Evolutionary conservation across 1,140 invertebrate species (phyloP).

Genomic region (Trichonephila clavipes): DNA sequence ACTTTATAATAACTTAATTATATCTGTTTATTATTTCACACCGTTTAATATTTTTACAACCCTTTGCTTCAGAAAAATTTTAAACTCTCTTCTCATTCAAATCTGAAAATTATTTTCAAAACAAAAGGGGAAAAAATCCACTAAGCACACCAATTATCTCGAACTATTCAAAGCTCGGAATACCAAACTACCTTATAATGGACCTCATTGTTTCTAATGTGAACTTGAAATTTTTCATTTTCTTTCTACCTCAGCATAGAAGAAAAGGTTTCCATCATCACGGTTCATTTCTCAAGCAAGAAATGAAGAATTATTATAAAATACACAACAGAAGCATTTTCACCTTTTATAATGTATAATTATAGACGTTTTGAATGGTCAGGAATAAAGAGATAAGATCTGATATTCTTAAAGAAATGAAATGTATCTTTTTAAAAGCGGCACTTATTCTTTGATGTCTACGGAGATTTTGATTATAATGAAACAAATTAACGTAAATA

Average conservation of each 20-base stretch:
- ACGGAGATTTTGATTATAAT: neutral
- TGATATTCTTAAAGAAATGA: neutral
- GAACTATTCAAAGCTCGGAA: neutral
- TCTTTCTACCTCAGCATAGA: neutral
- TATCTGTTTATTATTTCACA: too few species aligned
- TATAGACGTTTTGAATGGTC: neutral
- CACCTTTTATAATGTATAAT: neutral
- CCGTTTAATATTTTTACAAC: too few species aligned
- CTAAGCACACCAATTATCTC: neutral
- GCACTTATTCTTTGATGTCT: neutral
- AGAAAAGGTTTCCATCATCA: neutral
- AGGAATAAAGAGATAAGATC: neutral
- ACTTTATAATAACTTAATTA: too few species aligned
- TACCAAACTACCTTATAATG: neutral
- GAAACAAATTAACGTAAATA: neutral
- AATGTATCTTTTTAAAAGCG: neutral
- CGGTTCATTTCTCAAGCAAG: neutral
- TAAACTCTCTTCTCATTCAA: too few species aligned
- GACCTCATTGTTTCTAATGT: neutral
- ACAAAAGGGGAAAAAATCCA: neutral
- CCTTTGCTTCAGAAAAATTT: too few species aligned
- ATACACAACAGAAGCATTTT: neutral
- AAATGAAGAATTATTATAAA: slow-evolving; percentile 7
- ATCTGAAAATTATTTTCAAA: too few species aligned
- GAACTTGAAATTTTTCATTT: neutral